Evolutionary conservation across 1,140 invertebrate genomes (phyloP), one percentile per base, ranked within the genome.

Genomic region (Ceratina australensis): DNA sequence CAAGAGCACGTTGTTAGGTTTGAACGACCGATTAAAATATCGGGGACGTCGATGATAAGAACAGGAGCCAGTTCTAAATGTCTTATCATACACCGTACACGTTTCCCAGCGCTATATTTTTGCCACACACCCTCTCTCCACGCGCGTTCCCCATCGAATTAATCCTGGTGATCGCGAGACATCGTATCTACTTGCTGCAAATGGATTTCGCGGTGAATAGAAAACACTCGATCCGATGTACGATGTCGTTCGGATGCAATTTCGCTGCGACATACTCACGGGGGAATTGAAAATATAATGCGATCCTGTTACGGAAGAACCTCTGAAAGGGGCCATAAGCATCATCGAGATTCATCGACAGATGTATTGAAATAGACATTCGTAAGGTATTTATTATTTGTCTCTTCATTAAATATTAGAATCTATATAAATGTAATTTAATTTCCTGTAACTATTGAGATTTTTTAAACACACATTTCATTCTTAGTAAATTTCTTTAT

Each of bases 131-230:
- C 52, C 47, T 26, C 16, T 13, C 0, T 67, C 52, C 47, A 16
- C 16, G 15, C 1, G 1, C 10, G 26, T 59, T 60, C 74, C 66
- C 47, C 74, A 24, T 47, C 66, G 74, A 77, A 63, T 72, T 72
- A 78, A 72, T 49, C 20, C n/a, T 15, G 10, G 15, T 28, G 76
- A 78, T 78, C 76, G n/a, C 52, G 18, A 56, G 47, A 10, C 28
- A n/a, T 42, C 56, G 61, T 65, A 73, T 56, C 22, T 42, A 28
- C 67, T 49, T 16, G 28, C 57, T 18, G 50, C 69, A 72, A 78
- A 78, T 72, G 76, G 69, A 78, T 78, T 72, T 65, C 60, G 22
- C 52, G 68, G 68, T 64, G 73, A 69, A 73, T 66, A 60, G 66
- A 81, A 64, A 63, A 78, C 63, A n/a, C 59, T 68, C 68, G 50